Conservation (phyloP, 23 tunicate species). For the Diplosoma virens region DNA sequence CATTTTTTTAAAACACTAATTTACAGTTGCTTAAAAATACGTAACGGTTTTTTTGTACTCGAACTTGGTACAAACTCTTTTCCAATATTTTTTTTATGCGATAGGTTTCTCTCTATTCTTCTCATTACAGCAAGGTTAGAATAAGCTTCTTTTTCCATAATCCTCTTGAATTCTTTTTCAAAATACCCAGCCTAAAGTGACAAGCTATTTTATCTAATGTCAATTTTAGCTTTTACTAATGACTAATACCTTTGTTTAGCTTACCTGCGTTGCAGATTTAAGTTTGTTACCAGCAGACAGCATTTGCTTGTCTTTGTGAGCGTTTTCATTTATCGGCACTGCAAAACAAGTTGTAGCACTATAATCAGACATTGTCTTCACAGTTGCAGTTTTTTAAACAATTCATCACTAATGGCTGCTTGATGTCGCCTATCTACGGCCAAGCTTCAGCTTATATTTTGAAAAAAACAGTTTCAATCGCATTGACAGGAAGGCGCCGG, state of each 20-base stretch:
- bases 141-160: constrained; percentile 98
- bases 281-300: constrained; percentile 91
- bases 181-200: constrained; percentile 86
- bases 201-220: background rate
- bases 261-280: constrained; percentile 69
- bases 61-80: constrained; percentile 77
- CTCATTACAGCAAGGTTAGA: constrained; percentile 64
- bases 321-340: constrained; percentile 87
- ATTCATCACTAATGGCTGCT: no score
- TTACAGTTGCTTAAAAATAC: background rate
- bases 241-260: background rate
- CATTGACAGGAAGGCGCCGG: no score
- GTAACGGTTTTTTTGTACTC: constrained; percentile 75
- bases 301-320: constrained; percentile 91
- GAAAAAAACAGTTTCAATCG: no score
- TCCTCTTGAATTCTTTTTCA: constrained; percentile 80
- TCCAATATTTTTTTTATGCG: constrained; percentile 79
- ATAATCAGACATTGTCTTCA: no score
- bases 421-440: no score
- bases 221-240: no score
- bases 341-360: no score
- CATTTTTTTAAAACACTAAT: background rate
- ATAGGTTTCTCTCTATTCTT: constrained; percentile 54
- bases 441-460: no score
- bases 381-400: no score